Base-by-base conservation (phyloP, 2,113 vertebrate genomes). In the Pituophis catenifer region DNA sequence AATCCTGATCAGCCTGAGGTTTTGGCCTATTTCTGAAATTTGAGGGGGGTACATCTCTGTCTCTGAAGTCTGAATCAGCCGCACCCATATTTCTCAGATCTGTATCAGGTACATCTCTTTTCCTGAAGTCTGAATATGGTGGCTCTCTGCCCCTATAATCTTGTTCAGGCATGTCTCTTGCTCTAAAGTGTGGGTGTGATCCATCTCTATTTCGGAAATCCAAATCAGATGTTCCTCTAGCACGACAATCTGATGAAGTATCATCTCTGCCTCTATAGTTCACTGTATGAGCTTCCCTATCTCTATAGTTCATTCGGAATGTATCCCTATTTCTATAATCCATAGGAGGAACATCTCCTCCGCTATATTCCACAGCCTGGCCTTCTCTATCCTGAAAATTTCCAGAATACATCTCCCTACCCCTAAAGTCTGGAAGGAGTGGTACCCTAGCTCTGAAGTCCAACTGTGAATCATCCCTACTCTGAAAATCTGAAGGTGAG, bases 201-300 rank as follows among this genome's bases (percentile, higher is more conserved):
- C 95, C 97, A 91, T 98, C 99, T 97, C 98, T 97, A 88, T 98
- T 98, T 97, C 98, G 97, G 95, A 99, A 98, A 91, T 99, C 98
- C 92, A 98, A 97, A 95, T 98, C 97, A 3, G 98, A 99, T 97
- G 98, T 97, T 38, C 98, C 98, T 81, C 97, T 97, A 8, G 98
- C 98, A 96, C 98, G 98, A 97, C 98, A 98, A 95, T 98, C 98
- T 92, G 98, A 95, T 3, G 98, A 97, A 94, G 98, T 97, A 75
- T 98, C 98, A 92, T 98, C 98, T 93, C 98, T 98, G 92, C 95
- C 96, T 95, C 99, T 98, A 94, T 99, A 98, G 90, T 99, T 98
- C 98, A 98, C 97, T 4, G 97, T 97, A 89, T 98, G 98, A 29
- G 97, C 89, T 95, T 98, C 98, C 90, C 97, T 97, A 24, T 98